Conservation (phyloP, 2,113 vertebrate genomes). For the Ctenomys sociabilis region DNA sequence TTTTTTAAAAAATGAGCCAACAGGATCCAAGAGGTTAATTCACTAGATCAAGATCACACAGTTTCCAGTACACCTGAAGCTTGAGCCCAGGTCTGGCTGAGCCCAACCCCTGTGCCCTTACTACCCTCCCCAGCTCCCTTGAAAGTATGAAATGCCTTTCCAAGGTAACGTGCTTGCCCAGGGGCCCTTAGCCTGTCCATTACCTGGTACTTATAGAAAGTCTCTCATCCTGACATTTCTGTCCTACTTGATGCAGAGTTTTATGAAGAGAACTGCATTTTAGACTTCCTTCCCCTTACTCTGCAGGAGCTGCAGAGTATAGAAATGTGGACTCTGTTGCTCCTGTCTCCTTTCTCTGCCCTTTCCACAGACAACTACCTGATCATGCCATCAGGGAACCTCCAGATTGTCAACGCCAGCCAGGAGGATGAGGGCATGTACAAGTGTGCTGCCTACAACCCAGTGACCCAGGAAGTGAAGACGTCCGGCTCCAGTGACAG, state of each 20-base stretch:
- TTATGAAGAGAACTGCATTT: not conserved
- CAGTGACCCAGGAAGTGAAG: conserved; percentile 97
- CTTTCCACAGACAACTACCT: conserved; percentile 94
- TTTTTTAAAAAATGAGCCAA: not conserved
- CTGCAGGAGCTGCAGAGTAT: not conserved
- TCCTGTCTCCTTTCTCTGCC: not conserved
- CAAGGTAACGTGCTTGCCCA: fast-evolving
- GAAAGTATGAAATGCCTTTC: not conserved
- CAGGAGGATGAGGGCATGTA: conserved; percentile 96
- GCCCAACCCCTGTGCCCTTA: not conserved
- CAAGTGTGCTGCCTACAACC: conserved; percentile 98
- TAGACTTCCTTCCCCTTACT: not conserved
- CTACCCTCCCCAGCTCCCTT: not conserved
- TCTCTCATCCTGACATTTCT: not conserved
- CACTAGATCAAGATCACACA: not conserved
- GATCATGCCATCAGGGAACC: conserved; percentile 99
- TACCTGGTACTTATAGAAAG: not conserved
- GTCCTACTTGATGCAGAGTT: not conserved
- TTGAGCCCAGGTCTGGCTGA: not conserved
- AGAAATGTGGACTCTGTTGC: not conserved
- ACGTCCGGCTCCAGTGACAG: conserved; percentile 94
- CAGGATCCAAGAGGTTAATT: not conserved
- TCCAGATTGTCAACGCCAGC: conserved; percentile 97
- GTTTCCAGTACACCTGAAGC: not conserved
- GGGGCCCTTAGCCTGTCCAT: not conserved